Evolutionary conservation across 2,113 vertebrate species (phyloP), one percentile per base, ranked within the genome.

Genomic region (Gallinago undulata): DNA sequence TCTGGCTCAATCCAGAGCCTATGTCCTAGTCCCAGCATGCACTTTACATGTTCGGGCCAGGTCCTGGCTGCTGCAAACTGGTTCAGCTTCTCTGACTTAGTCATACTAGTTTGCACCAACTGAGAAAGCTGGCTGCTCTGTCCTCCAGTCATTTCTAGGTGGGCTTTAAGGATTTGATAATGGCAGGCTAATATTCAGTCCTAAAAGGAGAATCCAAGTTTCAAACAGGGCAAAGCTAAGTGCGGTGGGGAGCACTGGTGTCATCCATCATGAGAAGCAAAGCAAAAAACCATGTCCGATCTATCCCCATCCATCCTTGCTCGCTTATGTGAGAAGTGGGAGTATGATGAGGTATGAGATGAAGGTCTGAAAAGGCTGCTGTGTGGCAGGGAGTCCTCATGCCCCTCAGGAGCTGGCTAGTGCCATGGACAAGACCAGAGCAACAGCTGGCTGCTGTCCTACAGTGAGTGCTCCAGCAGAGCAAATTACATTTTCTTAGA

Each of bases 31-130:
- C 43, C 75, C 87, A 93, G 89, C 83, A 51, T 4, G 90, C 75
- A 75, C 43, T 72, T 63, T 9, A 85, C 94, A 48, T 80, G 91
- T 83, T 91, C 56, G 91, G 91, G 94, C 90, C 75, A 90, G 59
- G 63, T 57, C 50, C 80, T 91, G 90, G 68, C 50, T 90, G 74
- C 89, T 30, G 8, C 63, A 95, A 94, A 96, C 89, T 80, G 68
- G 82, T 94, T 96, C 89, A 64, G 81, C 68, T 53, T 94, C 93
- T 88, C 95, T 67, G 74, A 85, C 59, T 24, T 43, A 92, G 41
- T 63, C 74, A 62, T 11, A 35, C 33, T 31, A 59, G 47, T 53
- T 64, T 19, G 33, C 39, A 75, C 27, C 94, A 94, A 83, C 70
- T 93, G 81, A 83, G n/a, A 75, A 84, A 89, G 77, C 24, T 94